Base-by-base conservation (phyloP, 2,888 invertebrate genomes). In the Oligia fasciuncula region DNA sequence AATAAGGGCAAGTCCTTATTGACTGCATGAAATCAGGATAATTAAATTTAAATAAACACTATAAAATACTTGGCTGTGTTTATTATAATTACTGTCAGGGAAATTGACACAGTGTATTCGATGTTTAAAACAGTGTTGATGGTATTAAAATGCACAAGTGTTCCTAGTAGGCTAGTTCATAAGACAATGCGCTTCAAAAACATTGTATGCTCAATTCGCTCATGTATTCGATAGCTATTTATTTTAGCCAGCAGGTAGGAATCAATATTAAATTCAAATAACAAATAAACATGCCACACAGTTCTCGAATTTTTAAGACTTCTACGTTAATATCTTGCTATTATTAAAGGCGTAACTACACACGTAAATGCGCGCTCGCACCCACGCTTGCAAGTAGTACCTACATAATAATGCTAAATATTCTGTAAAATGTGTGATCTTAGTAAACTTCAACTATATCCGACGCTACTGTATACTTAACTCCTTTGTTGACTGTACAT, bases 31-130 rank as follows among this genome's bases (percentile, higher is more conserved):
- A 60, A n/a, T n/a, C 11, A 60, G n/a, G 17, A 17, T 63, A n/a
- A 73, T 57, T 72, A 60, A 46, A 73, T 49, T 60, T n/a, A 60
- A 54, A 46, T 60, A 49, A 69, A 74, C 49, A 57, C 63, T 57
- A 17, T 66, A 68, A 63, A 80, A 67, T 70, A 81, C n/a, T 46
- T 73, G 74, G 60, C 81, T 85, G 76, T 84, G 80, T 84, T 74
- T 63, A 46, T n/a, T 75, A 43, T 63, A 70, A 60, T 19, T 23
- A 35, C 17, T 14, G n/a, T 51, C 29, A 70, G 14, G 14, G 5
- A 62, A 76, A 66, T 66, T 65, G 54, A 63, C n/a, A 19, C 17
- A 51, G 4, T 65, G 46, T 79, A 54, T 57, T 62, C 40, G 43
- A 23, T 74, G 8, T 51, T 68, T 43, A 69, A 70, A 51, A 54